Evolutionary conservation across 1,140 invertebrate species (phyloP), one percentile per base, ranked within the genome.

Genomic region (Drosophila littoralis): DNA sequence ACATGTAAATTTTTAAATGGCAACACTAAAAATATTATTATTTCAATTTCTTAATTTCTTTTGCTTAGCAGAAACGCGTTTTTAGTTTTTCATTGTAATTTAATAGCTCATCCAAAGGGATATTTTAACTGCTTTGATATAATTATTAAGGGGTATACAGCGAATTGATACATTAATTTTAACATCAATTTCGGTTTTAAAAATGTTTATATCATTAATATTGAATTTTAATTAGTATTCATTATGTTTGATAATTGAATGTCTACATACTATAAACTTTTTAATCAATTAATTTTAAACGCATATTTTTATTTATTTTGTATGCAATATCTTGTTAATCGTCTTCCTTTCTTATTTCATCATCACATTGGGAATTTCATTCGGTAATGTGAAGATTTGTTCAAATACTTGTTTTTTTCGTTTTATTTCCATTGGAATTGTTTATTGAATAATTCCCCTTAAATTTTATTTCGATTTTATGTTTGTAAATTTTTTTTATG

Each of bases 371-470:
- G 77, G 77, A 70, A 75, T 75, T 89, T 77, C 69, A 88, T 88
- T 88, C 74, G 61, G 50, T 66, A 36, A 65, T 80, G 78, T 69
- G 61, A 73, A 48, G 32, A 40, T 52, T 50, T 63, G 7, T 17
- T 52, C 35, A 36, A 54, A 17, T 42, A 50, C 22, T 36, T 75
- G 12, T 75, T 51, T 46, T 50, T 63, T 55, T 59, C 35, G 82
- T 73, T 89, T 89, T 89, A 90, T 84, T 89, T 89, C 84, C 84
- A 70, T 61, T 81, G 81, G 84, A 89, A 89, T 70, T 66, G 48
- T 72, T 74, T 82, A 52, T 70, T 75, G 51, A 66, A 68, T 40
- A 33, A 45, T 58, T 72, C 33, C 57, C 1, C 22, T 70, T 43
- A 42, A 35, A n/a, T 67, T 58, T 55, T 15, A 38, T 48, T 54